A percentile compares a stretch with the other conserved stretches of the same genome.
Evolutionary conservation across 2,113 vertebrate species (phyloP).

Genomic region (Rousettus leschenaultii): DNA sequence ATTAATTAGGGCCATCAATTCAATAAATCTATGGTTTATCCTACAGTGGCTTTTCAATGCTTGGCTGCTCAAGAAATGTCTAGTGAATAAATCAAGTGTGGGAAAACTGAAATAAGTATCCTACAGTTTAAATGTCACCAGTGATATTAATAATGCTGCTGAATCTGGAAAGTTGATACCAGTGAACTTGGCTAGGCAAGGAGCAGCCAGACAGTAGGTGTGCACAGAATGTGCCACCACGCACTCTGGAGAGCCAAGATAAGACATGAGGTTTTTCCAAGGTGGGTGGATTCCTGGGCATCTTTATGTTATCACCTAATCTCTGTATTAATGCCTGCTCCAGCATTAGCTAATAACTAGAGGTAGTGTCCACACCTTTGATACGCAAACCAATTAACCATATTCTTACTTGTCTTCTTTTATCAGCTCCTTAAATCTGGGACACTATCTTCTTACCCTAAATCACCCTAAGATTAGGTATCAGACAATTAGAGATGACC

Average conservation of each 20-base stretch:
- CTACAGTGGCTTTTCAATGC: not conserved
- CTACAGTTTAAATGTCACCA: not conserved
- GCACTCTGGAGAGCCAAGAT: not conserved
- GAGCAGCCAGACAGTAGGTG: not conserved
- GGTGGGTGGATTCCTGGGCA: not conserved
- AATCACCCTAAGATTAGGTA: not conserved
- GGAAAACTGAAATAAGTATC: not conserved
- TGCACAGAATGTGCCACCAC: not conserved
- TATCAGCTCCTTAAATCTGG: not conserved
- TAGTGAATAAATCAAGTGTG: not conserved
- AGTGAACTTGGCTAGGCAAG: not conserved
- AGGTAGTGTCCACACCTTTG: not conserved
- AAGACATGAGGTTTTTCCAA: not conserved
- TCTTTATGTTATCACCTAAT: not conserved
- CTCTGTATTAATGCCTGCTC: not conserved
- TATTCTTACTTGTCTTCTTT: not conserved
- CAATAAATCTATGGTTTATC: not conserved
- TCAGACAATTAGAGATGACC: not conserved
- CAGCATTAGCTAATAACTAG: not conserved
- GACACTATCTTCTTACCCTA: no score
- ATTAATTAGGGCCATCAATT: not conserved
- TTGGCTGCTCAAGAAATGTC: not conserved
- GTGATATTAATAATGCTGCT: not conserved
- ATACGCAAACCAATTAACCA: not conserved
- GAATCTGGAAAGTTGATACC: not conserved